Evolutionary conservation across 2,888 invertebrate genomes (phyloP).

Genomic region (Ichneumon xanthorius): DNA sequence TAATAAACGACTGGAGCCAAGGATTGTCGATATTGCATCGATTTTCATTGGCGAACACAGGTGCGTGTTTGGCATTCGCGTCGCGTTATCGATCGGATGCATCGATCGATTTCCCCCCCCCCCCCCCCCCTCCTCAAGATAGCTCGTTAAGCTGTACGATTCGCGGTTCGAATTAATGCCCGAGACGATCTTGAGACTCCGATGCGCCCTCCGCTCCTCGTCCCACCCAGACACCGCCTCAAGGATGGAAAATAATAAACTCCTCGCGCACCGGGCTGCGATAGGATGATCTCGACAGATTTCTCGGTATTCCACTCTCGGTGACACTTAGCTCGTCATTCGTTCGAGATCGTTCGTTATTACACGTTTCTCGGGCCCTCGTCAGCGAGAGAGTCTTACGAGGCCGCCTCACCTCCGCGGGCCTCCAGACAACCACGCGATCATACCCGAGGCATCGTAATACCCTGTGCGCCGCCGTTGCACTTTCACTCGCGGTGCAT

Average conservation of each 20-base stretch:
- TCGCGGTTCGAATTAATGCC: not conserved
- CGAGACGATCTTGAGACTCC: conserved; percentile 5
- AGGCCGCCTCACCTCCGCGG: conserved; percentile 11
- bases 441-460: conserved; percentile 54
- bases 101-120: not conserved
- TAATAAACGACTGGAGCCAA: conserved; percentile 13
- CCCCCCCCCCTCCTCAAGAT: not conserved
- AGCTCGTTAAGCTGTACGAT: not conserved
- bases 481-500: conserved; percentile 67
- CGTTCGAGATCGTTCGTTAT: conserved; percentile 30
- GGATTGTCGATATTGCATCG: conserved; percentile 7
- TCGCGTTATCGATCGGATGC: not conserved
- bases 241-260: conserved; percentile 5
- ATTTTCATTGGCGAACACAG: not conserved
- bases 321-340: conserved; percentile 21
- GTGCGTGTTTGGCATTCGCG: not conserved
- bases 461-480: conserved; percentile 45
- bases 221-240: not conserved
- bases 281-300: not conserved
- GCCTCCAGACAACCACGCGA: conserved; percentile 37
- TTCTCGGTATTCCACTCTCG: not conserved
- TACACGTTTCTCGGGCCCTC: conserved; percentile 5
- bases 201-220: not conserved
- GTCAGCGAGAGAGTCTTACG: conserved; percentile 1
- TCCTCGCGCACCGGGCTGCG: not conserved